A percentile compares a stretch with the other conserved stretches of the same genome.
These are phyloP conservation scores for Meghimatium bilineatum DNA, from an alignment of 2,888 invertebrate species.

Conservation along the genomic window DNA sequence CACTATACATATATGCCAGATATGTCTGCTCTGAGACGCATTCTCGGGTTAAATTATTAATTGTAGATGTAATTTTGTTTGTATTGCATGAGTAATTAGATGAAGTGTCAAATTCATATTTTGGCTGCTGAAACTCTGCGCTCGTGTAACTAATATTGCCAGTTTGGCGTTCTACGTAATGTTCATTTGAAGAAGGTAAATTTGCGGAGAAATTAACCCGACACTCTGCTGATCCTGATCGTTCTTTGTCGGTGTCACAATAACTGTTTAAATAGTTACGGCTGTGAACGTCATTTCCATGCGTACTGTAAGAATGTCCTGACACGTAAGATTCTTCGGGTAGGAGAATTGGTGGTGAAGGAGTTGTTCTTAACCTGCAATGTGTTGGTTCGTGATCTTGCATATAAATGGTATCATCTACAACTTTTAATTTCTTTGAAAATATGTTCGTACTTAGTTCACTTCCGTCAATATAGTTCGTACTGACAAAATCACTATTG, in stretches of 20 bases:
- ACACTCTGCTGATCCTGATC: background rate
- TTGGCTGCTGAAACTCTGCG: background rate
- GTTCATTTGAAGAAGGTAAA: background rate
- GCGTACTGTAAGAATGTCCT: background rate
- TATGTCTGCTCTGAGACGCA: background rate
- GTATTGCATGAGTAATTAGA: background rate
- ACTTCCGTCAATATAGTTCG: background rate
- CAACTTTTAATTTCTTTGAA: too few species aligned
- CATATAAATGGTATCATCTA: background rate
- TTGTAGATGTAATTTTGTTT: background rate
- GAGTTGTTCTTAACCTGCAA: background rate
- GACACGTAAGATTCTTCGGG: background rate
- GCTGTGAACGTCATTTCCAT: too few species aligned
- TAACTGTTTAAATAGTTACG: background rate
- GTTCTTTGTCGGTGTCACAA: background rate
- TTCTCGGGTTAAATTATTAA: background rate
- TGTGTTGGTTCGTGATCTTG: background rate
- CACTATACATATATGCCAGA: background rate
- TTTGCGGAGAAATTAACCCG: background rate
- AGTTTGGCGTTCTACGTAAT: background rate
- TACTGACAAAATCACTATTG: background rate
- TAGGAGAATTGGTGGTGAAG: conserved; percentile 30
- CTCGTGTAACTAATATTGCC: background rate
- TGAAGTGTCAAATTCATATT: background rate
- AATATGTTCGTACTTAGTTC: too few species aligned